A percentile compares a stretch with the other conserved stretches of the same genome.
phyloP scores from a whole-genome alignment of 2,113 vertebrate genomes.

The Semicossyphus pulcher region DNA sequence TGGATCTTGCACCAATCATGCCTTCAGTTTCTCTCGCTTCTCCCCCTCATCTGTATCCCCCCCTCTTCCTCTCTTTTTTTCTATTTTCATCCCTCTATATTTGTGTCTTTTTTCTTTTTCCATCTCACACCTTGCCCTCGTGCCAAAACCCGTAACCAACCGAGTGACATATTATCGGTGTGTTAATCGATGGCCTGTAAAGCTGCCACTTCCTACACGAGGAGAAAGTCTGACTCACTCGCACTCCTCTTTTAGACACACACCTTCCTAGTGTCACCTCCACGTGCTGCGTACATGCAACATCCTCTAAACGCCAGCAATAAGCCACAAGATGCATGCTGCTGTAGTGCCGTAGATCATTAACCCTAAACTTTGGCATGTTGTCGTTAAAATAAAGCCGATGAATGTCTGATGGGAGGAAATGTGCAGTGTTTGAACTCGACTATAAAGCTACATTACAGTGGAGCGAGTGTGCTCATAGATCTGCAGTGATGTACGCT shows the following conservation, averaged over 20 bases:
- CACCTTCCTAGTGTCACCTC: not conserved
- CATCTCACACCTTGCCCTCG: not conserved
- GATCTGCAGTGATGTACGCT: too few species aligned
- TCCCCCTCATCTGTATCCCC: slow-evolving; percentile 20
- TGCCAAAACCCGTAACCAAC: not conserved
- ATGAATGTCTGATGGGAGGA: too few species aligned
- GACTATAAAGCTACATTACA: too few species aligned
- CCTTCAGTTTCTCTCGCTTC: slow-evolving; percentile 29
- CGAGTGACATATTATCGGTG: slow-evolving; percentile 4
- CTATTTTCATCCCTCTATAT: slow-evolving; percentile 10
- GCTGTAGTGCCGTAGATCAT: too few species aligned
- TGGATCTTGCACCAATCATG: slow-evolving; percentile 54
- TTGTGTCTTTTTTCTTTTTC: slow-evolving; percentile 6
- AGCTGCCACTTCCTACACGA: slow-evolving; percentile 38
- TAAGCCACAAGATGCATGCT: too few species aligned
- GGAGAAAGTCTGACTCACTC: not conserved
- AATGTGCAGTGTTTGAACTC: too few species aligned
- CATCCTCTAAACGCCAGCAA: too few species aligned
- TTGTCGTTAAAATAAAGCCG: too few species aligned
- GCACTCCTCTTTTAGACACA: not conserved
- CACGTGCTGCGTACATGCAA: not conserved
- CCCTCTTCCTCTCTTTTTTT: not conserved
- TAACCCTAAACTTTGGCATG: too few species aligned
- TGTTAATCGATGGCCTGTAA: slow-evolving; percentile 34
- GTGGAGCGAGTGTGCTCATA: too few species aligned